Evolutionary conservation across 2,797 vertebrate species (phyloP).

Genomic region (Betta splendens): DNA sequence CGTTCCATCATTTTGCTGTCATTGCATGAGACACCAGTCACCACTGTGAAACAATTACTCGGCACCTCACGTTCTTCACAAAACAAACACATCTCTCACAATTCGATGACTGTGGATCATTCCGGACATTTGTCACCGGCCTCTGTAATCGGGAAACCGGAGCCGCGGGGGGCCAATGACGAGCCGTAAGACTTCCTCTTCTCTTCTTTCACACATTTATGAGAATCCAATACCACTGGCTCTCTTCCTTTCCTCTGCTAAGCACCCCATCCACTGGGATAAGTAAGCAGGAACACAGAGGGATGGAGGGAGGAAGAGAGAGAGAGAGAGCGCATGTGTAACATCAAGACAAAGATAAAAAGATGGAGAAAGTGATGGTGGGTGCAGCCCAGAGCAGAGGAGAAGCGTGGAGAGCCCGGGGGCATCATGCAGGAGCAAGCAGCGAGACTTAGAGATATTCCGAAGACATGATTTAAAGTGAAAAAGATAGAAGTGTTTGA

Average conservation of each 20-base stretch:
- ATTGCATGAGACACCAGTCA: no score
- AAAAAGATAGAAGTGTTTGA: constrained; percentile 54
- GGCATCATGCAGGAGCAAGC: constrained; percentile 26
- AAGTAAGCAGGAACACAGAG: constrained; percentile 39
- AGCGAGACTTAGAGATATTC: constrained; percentile 29
- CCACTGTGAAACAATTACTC: constrained; percentile 12
- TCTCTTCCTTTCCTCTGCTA: constrained; percentile 46
- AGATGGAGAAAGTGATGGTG: constrained; percentile 50
- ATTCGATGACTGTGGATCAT: constrained; percentile 12
- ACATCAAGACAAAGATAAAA: constrained; percentile 47
- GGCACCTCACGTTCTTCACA: constrained; percentile 18
- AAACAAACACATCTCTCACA: constrained; percentile 39
- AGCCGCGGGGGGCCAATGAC: constrained; percentile 46
- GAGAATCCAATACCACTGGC: constrained; percentile 70
- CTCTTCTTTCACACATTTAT: constrained; percentile 75
- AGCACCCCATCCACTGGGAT: constrained; percentile 48
- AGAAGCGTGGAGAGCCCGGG: constrained; percentile 22
- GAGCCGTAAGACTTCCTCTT: constrained; percentile 65
- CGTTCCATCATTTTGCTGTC: no score
- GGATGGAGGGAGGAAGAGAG: constrained; percentile 1
- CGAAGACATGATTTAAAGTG: constrained; percentile 41
- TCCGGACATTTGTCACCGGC: constrained; percentile 40
- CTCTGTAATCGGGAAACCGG: constrained; percentile 48
- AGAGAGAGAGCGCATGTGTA: constrained; percentile 17
- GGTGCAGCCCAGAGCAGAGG: constrained; percentile 52